These are phyloP conservation scores for Charadrius vociferus DNA, from an alignment of 2,113 vertebrate species.

Conservation along the genomic window DNA sequence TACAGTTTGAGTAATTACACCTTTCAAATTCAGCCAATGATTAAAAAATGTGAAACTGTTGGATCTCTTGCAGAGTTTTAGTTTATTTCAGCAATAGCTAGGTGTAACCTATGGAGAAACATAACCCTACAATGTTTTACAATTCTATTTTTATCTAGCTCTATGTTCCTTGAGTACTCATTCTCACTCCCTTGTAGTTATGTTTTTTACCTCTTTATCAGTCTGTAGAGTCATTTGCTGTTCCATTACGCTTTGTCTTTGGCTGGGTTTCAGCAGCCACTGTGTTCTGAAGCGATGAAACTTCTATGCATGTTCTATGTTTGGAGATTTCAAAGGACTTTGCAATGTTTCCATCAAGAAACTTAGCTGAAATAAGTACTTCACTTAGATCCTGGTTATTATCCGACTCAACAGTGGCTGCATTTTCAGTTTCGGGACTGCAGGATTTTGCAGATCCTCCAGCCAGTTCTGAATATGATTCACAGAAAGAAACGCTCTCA, in stretches of 20 bases:
- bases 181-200: neutral
- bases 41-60: neutral
- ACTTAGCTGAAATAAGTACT: neutral
- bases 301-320: neutral
- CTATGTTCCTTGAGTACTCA: neutral
- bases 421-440: slow-evolving; percentile 47
- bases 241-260: neutral
- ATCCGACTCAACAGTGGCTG: slow-evolving; percentile 2
- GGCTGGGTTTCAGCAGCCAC: neutral
- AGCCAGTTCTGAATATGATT: slow-evolving; percentile 66
- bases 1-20: neutral
- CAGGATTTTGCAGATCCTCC: slow-evolving; percentile 60
- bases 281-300: neutral
- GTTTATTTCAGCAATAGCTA: neutral
- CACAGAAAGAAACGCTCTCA: slow-evolving; percentile 70
- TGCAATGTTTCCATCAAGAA: slow-evolving; percentile 20
- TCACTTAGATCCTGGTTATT: slow-evolving; percentile 40
- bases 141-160: slow-evolving; percentile 3
- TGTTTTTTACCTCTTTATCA: slow-evolving; percentile 67
- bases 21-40: neutral
- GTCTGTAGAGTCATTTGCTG: neutral
- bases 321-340: slow-evolving; percentile 25
- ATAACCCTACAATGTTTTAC: neutral
- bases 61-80: neutral
- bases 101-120: neutral